Conservation (phyloP, 1,140 invertebrate genomes). For the Neodiprion lecontei region DNA sequence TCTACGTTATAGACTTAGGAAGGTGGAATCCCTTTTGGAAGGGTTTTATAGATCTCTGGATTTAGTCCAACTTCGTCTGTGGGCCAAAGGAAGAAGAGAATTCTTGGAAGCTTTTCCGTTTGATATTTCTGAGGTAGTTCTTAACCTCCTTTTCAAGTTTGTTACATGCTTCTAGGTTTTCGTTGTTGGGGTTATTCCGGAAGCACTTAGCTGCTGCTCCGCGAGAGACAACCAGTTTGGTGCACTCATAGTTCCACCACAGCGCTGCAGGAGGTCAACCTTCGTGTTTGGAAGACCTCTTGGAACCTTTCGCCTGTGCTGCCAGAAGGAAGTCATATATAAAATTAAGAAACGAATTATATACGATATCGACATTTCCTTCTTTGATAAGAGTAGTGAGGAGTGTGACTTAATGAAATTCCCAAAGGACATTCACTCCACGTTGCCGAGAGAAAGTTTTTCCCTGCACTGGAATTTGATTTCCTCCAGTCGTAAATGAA, state of each 20-base stretch:
- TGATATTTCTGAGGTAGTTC: background rate
- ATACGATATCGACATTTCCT: background rate
- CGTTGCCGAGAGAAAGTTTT: background rate
- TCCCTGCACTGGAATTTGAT: background rate
- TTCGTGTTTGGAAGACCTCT: background rate
- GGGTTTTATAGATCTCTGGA: background rate
- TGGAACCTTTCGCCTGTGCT: background rate
- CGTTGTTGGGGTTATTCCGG: background rate
- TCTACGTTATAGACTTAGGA: background rate
- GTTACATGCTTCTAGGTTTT: background rate
- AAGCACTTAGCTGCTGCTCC: background rate
- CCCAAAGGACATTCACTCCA: background rate
- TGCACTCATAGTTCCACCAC: background rate
- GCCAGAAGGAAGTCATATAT: background rate
- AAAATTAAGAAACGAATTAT: background rate
- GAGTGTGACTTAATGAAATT: background rate
- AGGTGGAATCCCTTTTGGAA: background rate
- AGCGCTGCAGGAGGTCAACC: background rate
- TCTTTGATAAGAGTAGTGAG: background rate
- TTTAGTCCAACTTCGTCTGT: background rate
- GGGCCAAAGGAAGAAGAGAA: background rate
- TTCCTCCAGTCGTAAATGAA: background rate
- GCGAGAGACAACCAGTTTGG: background rate
- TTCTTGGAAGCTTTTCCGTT: background rate
- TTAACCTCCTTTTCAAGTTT: background rate